These are phyloP conservation scores for Frankliniella intonsa DNA, from an alignment of 2,888 invertebrate species.

Conservation along the genomic window DNA sequence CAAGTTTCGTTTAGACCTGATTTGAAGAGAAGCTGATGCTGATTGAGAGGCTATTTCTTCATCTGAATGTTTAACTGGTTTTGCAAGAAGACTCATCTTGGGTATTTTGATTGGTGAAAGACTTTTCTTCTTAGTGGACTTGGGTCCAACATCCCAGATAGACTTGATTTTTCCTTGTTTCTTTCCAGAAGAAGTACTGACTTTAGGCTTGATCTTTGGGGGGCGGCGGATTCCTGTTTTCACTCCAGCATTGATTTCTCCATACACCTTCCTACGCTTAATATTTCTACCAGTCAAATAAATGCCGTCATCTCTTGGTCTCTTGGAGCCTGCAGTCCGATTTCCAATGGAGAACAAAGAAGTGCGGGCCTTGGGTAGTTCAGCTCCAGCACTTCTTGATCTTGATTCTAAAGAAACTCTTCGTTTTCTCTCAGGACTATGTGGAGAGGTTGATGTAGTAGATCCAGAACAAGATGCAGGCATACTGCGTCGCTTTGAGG, in stretches of 20 bases:
- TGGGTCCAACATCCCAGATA: not conserved
- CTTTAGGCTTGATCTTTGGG: constrained; percentile 46
- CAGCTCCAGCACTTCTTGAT: not conserved
- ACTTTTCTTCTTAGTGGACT: not conserved
- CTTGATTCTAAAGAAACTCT: not conserved
- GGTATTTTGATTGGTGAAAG: constrained; percentile 42
- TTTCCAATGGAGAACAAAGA: not conserved
- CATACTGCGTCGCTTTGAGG: constrained; percentile 11
- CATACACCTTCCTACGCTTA: constrained; percentile 47
- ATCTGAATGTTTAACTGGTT: not conserved
- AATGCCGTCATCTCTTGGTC: not conserved
- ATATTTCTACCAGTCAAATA: constrained; percentile 40
- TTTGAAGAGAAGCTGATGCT: not conserved
- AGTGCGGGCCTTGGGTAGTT: not conserved
- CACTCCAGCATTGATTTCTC: constrained; percentile 64
- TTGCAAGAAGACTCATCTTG: constrained; percentile 38
- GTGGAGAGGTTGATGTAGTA: not conserved
- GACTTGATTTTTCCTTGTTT: constrained; percentile 2
- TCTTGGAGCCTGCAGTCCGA: not conserved
- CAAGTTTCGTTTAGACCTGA: not conserved
- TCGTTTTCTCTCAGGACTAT: not conserved
- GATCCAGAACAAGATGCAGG: not conserved
- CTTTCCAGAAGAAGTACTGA: not conserved
- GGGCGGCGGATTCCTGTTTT: constrained; percentile 60
- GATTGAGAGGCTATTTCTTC: not conserved